phyloP scores from a whole-genome alignment of 2,113 vertebrate species.

The Tetrax tetrax region DNA sequence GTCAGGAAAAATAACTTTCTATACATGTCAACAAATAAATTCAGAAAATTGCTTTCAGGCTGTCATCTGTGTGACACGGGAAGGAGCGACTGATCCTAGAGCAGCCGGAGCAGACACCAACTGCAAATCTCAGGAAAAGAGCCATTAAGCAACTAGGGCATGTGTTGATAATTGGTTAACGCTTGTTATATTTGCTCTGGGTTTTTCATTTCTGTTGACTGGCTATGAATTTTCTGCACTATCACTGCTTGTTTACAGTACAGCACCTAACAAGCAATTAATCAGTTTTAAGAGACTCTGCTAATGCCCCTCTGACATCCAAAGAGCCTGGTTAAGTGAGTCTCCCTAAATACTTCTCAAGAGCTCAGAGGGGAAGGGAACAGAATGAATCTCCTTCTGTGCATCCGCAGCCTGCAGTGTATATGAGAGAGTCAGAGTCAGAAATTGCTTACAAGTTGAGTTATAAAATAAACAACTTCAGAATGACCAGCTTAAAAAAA shows the following conservation, averaged over 20 bases:
- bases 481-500: background rate
- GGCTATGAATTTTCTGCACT: constrained; percentile 19
- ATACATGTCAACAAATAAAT: background rate
- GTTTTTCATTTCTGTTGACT: constrained; percentile 37
- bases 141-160: constrained; percentile 2
- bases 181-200: constrained; percentile 26
- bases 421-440: background rate
- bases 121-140: background rate
- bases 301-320: background rate
- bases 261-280: constrained; percentile 24
- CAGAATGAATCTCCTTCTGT: background rate
- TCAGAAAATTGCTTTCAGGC: background rate
- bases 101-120: background rate
- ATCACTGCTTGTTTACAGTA: constrained; percentile 33
- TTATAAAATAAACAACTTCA: background rate
- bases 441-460: background rate
- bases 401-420: background rate
- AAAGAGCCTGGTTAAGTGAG: background rate
- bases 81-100: background rate
- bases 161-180: constrained; percentile 31
- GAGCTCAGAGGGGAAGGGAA: background rate
- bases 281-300: constrained; percentile 32
- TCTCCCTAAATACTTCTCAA: background rate
- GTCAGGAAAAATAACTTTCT: background rate
- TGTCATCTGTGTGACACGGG: background rate